Conservation (phyloP, 2,113 vertebrate genomes). For the Corapipo altera region DNA sequence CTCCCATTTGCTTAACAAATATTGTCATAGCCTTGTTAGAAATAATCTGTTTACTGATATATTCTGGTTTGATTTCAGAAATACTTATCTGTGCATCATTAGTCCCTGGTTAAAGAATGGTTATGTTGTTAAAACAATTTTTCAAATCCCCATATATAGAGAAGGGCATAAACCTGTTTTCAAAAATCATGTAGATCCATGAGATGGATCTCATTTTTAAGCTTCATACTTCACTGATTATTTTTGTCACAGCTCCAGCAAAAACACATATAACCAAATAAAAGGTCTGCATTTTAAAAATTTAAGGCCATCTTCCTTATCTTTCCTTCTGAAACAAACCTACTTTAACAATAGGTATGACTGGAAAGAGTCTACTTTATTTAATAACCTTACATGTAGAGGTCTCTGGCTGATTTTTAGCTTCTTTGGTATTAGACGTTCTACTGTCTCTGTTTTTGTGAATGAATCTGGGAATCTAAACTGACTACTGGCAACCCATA, state of each 20-base stretch:
- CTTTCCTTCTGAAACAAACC: neutral
- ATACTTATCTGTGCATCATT: neutral
- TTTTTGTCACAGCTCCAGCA: neutral
- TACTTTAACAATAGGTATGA: neutral
- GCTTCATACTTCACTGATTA: neutral
- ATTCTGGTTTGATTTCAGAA: neutral
- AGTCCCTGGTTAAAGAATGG: neutral
- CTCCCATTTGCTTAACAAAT: neutral
- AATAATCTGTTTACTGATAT: neutral
- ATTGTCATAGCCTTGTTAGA: neutral
- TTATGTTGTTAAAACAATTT: neutral
- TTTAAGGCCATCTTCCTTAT: neutral
- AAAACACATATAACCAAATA: neutral
- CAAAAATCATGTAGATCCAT: neutral
- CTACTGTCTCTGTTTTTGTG: neutral
- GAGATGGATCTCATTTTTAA: neutral
- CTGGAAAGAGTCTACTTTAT: neutral
- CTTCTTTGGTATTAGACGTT: neutral
- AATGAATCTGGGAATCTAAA: neutral
- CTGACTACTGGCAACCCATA: neutral
- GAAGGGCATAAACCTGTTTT: neutral
- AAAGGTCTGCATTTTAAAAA: neutral
- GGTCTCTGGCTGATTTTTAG: neutral
- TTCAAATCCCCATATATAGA: neutral
- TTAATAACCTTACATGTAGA: neutral